Percentiles rank a stretch among this genome's conserved stretches.
phyloP scores from a whole-genome alignment of 2,888 invertebrate genomes.

The Cheilosia urbana region DNA sequence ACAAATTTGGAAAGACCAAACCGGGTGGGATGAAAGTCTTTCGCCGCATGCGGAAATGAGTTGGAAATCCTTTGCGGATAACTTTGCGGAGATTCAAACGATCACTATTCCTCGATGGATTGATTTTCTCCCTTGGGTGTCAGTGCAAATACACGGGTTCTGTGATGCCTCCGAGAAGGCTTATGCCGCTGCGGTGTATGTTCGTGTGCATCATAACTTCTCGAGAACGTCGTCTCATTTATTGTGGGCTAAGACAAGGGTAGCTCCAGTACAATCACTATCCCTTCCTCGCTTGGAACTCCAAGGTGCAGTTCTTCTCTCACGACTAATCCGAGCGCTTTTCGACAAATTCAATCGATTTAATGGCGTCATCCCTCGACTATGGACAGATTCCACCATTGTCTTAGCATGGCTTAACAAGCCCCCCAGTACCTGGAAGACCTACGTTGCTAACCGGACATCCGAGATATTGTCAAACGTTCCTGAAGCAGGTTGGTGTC shows the following conservation, averaged over 20 bases:
- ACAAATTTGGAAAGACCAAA: slow-evolving; percentile 5
- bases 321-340: not conserved
- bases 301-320: not conserved
- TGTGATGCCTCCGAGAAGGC: slow-evolving; percentile 1
- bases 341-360: not conserved
- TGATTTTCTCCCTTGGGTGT: not conserved
- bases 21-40: not conserved
- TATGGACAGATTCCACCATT: not conserved
- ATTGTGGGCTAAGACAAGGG: not conserved
- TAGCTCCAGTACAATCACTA: not conserved
- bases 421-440: not conserved
- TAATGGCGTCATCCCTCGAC: not conserved
- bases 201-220: not conserved
- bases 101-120: not conserved
- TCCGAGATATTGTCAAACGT: not conserved
- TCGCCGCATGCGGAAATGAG: too few relatives aligned
- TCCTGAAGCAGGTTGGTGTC: not conserved
- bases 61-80: not conserved
- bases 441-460: not conserved
- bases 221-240: not conserved
- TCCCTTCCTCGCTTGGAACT: not conserved
- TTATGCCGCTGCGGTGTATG: not conserved
- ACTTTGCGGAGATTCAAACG: not conserved
- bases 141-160: not conserved
- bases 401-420: not conserved